These are phyloP conservation scores for Tapirus terrestris DNA, from an alignment of 2,113 vertebrate genomes.

Conservation along the genomic window DNA sequence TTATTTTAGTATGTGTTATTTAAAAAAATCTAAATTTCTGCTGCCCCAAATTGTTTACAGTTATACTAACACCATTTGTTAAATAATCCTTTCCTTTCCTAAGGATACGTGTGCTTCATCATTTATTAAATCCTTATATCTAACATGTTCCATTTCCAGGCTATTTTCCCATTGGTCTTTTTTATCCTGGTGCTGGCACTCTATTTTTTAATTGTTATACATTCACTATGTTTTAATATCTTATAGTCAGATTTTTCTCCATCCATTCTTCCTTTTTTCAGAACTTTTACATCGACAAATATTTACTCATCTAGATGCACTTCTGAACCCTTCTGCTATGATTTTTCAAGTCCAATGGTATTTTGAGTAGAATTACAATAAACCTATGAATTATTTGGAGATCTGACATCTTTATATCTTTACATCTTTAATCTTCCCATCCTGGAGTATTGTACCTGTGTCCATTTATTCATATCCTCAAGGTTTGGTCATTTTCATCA, in stretches of 20 bases:
- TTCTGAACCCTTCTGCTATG: background rate
- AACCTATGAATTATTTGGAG: background rate
- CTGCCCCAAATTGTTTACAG: background rate
- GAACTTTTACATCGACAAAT: background rate
- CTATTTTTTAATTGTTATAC: background rate
- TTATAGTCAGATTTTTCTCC: background rate
- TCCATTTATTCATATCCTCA: background rate
- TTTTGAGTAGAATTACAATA: conserved; percentile 10
- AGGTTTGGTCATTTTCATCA: conserved; percentile 8
- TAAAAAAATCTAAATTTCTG: conserved; percentile 21
- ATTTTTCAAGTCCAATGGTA: background rate
- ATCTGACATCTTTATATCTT: background rate
- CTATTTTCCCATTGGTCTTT: background rate
- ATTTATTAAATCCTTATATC: conserved; percentile 18
- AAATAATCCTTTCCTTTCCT: conserved; percentile 19
- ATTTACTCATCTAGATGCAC: background rate
- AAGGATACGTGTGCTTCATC: background rate
- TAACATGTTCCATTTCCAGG: background rate
- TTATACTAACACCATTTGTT: conserved; percentile 40
- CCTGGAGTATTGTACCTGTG: background rate
- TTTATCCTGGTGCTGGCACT: background rate
- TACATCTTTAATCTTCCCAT: background rate
- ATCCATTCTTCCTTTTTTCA: background rate
- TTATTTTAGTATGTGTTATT: conserved; percentile 29
- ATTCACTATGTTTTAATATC: conserved; percentile 14